Evolutionary conservation across 2,113 vertebrate genomes (phyloP), one percentile per base, ranked within the genome.

Genomic region (Circaetus cinerascens): DNA sequence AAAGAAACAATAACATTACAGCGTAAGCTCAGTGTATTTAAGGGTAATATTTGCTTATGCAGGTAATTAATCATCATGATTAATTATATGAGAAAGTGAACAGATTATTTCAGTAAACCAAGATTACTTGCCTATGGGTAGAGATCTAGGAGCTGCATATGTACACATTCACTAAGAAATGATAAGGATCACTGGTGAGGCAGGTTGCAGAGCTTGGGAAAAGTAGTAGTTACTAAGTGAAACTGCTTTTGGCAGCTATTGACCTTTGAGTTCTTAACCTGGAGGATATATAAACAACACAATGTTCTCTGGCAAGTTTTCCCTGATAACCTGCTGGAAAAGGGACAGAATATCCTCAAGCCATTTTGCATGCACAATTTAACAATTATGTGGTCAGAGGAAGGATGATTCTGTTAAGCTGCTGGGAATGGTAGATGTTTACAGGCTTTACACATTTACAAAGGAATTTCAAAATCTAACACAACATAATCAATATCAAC

Each of bases 321-420:
- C 82, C 97, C 90, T 95, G 98, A 98, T 98, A 98, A 98, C 95
- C 97, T 98, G 91, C 96, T 98, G 97, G 96, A 98, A 97, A 97
- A 80, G 91, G 94, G 93, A 95, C 96, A 96, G 94, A 97, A 97
- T 98, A 97, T 96, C 98, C 98, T 92, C 95, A 78, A 98, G 98
- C 97, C 72, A 98, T 98, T 98, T 97, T 98, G 95, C 97, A 98
- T 95, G 97, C 98, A 98, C 98, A 97, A 98, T 98, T 98, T 98
- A 98, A 97, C 98, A 98, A 98, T 98, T 98, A 98, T 95, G 95
- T 95, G 93, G 97, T 97, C 95, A 97, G 96, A 95, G 95, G 94
- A 98, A 90, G 86, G 97, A 96, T 87, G 96, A 95, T 97, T 97
- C 95, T 97, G 93, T 95, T 96, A 97, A 96, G 91, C 91, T 97